Base-by-base conservation (phyloP, 2,797 vertebrate genomes). In the Loriculus beryllinus region DNA sequence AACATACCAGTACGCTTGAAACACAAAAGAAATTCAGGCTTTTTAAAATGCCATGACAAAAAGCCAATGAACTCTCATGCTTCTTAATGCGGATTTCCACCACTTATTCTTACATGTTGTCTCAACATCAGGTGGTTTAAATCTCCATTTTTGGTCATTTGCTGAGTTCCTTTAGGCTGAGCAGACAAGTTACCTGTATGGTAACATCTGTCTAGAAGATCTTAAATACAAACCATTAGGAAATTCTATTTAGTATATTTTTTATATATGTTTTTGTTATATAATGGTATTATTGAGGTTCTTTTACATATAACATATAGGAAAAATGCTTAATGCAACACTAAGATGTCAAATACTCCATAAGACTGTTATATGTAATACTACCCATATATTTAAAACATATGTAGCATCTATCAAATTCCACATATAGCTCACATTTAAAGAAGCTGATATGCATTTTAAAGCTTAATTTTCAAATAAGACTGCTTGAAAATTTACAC, bases 31-130 rank as follows among this genome's bases (percentile, higher is more conserved):
- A 78, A 25, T 47, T 62, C 37, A 85, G 33, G 21, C 29, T 82
- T 70, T 49, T 16, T 15, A 72, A 64, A 85, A 77, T 26, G 48
- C 4, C 14, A 35, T 28, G 29, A 65, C n/a, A 68, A 75, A 82
- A 70, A 72, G 3, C 10, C 10, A 47, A 25, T 51, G 13, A 0
- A 1, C 2, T 3, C 3, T 15, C 4, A 2, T 1, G 6, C 13
- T 54, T 20, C 31, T 39, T 69, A 60, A 31, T 13, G 13, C 5
- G 31, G 14, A 15, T 54, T 93, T 62, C 12, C 16, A 47, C 7
- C 12, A 25, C 33, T 90, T 60, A 11, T 33, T 43, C n/a, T 40
- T 78, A 37, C 11, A 9, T 26, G 7, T 51, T 79, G 17, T 57
- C 42, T 19, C 5, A 12, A 9, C 8, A 43, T 39, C 40, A 88